Percentiles rank a stretch among this genome's conserved stretches.
Conservation (phyloP, 1,140 invertebrate species). For the Melitaea cinxia region DNA sequence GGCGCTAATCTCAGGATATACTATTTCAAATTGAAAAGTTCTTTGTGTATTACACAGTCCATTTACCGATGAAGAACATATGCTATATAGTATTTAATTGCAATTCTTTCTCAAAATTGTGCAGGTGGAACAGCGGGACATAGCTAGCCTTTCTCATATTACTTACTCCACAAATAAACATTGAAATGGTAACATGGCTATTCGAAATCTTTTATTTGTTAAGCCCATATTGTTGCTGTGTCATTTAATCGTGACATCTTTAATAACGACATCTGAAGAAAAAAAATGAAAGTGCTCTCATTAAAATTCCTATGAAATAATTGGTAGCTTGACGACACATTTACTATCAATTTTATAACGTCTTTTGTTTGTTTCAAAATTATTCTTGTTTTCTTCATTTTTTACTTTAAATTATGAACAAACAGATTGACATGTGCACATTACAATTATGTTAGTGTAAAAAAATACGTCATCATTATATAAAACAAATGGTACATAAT, state of each 20-base stretch:
- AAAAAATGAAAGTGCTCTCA: neutral
- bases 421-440: too few relatives aligned
- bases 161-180: neutral
- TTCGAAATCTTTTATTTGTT: neutral
- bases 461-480: too few relatives aligned
- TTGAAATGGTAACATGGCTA: neutral
- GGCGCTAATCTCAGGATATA: too few relatives aligned
- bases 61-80: too few relatives aligned
- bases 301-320: constrained; percentile 19
- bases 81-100: too few relatives aligned
- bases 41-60: too few relatives aligned
- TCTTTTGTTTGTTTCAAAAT: too few relatives aligned
- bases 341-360: neutral
- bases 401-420: neutral
- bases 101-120: too few relatives aligned
- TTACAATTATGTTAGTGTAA: too few relatives aligned
- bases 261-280: constrained; percentile 5
- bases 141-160: neutral
- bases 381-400: neutral
- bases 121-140: too few relatives aligned
- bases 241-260: neutral
- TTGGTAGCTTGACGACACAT: constrained; percentile 8
- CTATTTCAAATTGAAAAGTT: too few relatives aligned
- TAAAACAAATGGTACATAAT: too few relatives aligned
- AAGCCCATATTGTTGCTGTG: neutral